Evolutionary conservation across 2,113 vertebrate genomes (phyloP), one percentile per base, ranked within the genome.

Genomic region (Mobula birostris): DNA sequence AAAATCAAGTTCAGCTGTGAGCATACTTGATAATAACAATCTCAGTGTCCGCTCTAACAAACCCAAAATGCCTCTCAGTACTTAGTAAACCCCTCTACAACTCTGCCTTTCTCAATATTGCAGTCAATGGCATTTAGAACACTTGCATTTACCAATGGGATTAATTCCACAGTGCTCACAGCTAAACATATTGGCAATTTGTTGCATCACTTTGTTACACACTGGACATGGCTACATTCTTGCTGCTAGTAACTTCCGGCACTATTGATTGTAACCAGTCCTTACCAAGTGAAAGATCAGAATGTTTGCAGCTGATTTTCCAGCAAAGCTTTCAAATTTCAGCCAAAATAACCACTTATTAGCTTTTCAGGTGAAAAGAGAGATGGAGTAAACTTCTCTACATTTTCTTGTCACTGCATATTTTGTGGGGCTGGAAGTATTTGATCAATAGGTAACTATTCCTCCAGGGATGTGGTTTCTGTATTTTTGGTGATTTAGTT

Each of bases 1-100:
- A 27, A 32, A 68, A 90, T 66, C 85, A 32, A 19, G 15, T 90
- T 90, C 85, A 90, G 61, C 29, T 88, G 83, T 88, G 83, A 88
- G 2, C 61, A 27, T 88, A 88, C 14, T 88, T 61, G 24, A 14
- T 27, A 17, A 29, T 63, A 88, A 63, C 32, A 27, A 87, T 87
- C 83, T 63, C 27, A 87, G 58, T 17, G 85, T 88, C 58, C 7
- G 14, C 58, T 61, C 32, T 90, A 32, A 66, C 85, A 3, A 66
- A 32, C 6, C 61, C 24, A 87, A 9, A 21, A 61, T 29, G 58
- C 24, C 11, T 87, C 24, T 7, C 85, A 63, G 61, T 17, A 66
- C 61, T 79, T 36, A 79, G 77, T 36, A n/a, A 79, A 5, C 11
- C 32, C 11, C 76, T 79, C 12, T 90, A 32, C 2, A 90, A 90